Conservation (phyloP, 2,113 vertebrate genomes). For the Toxotes chatareus region DNA sequence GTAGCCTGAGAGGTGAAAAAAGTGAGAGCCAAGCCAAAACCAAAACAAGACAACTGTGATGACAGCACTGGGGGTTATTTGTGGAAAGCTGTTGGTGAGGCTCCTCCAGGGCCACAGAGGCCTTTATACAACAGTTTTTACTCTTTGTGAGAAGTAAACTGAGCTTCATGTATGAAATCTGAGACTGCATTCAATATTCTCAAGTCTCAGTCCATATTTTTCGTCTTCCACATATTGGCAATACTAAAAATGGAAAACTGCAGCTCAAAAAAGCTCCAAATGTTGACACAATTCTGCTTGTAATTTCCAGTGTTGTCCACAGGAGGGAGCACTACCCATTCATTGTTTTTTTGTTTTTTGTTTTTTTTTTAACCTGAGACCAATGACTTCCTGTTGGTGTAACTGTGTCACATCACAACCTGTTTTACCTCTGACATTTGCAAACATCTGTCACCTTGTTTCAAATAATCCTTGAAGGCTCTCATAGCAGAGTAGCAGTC, state of each 20-base stretch:
- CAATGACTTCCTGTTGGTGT: background rate
- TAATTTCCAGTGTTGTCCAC: slow-evolving; percentile 37
- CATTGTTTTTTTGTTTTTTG: background rate
- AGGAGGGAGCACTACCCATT: slow-evolving; percentile 21
- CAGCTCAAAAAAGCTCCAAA: background rate
- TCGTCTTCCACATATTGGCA: background rate
- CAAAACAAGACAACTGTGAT: too few relatives aligned
- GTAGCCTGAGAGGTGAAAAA: too few relatives aligned
- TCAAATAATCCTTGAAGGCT: background rate
- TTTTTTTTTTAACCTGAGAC: background rate
- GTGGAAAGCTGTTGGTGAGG: too few relatives aligned
- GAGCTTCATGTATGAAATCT: background rate
- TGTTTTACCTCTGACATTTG: background rate
- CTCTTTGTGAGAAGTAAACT: background rate
- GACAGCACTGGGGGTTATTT: too few relatives aligned
- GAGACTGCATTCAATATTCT: background rate
- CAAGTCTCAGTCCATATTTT: background rate
- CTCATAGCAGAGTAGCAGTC: background rate
- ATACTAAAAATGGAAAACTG: background rate
- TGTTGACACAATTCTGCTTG: background rate
- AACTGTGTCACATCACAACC: background rate
- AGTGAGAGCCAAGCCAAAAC: too few relatives aligned
- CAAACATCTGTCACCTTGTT: background rate
- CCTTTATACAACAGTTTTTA: background rate
- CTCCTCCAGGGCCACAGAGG: too few relatives aligned